Evolutionary conservation across 1,140 invertebrate genomes (phyloP).

Genomic region (Drosophila ogumai): DNA sequence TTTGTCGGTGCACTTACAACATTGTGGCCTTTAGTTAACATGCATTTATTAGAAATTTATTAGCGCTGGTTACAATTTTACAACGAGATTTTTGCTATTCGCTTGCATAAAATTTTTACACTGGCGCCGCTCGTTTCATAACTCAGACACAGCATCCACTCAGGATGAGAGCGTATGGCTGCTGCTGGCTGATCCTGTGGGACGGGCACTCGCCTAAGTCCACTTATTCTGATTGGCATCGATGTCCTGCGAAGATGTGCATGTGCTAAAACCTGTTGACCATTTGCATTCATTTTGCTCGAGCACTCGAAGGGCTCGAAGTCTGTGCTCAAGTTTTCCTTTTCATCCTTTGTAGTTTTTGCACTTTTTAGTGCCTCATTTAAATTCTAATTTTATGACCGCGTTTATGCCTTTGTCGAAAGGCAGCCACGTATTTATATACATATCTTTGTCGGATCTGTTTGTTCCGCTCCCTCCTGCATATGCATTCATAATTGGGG

Average conservation of each 20-base stretch:
- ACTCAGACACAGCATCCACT: slow-evolving; percentile 70
- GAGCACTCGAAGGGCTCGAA: slow-evolving; percentile 5
- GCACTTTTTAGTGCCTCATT: slow-evolving; percentile 72
- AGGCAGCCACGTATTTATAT: slow-evolving; percentile 65
- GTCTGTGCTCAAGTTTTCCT: slow-evolving; percentile 7
- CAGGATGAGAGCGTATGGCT: slow-evolving; percentile 26
- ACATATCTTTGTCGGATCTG: slow-evolving; percentile 51
- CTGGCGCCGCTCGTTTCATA: slow-evolving; percentile 77
- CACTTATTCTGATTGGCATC: slow-evolving; percentile 80
- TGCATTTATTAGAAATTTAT: slow-evolving; percentile 82
- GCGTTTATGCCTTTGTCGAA: slow-evolving; percentile 78
- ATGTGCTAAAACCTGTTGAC: slow-evolving; percentile 76
- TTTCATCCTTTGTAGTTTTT: slow-evolving; percentile 36
- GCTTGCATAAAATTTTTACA: slow-evolving; percentile 72
- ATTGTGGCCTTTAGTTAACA: slow-evolving; percentile 78
- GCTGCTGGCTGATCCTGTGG: background rate
- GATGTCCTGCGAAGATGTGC: slow-evolving; percentile 33
- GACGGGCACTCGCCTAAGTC: slow-evolving; percentile 19
- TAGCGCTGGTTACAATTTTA: slow-evolving; percentile 60
- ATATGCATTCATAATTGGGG: slow-evolving; percentile 65
- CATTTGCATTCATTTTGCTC: slow-evolving; percentile 80
- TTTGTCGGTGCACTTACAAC: slow-evolving; percentile 38
- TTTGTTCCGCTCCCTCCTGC: slow-evolving; percentile 18
- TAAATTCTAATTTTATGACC: slow-evolving; percentile 79
- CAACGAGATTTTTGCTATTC: slow-evolving; percentile 60